A percentile compares a stretch with the other conserved stretches of the same genome.
Evolutionary conservation across 2,888 invertebrate species (phyloP).

Genomic region (Nebria salina): DNA sequence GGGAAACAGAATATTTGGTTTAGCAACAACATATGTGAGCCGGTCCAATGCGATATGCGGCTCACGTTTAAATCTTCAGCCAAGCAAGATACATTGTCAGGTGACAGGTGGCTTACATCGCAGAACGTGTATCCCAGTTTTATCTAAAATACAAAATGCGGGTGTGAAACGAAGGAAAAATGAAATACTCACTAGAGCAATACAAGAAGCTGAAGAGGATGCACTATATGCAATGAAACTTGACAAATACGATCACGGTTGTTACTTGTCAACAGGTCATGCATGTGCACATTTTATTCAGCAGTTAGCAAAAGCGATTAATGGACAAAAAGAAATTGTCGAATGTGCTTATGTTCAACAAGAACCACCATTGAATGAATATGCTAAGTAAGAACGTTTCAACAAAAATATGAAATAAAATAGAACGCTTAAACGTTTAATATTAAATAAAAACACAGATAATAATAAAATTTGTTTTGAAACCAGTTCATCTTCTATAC

Average conservation of each 20-base stretch:
- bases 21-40: slow-evolving; percentile 53
- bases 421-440: too few species aligned
- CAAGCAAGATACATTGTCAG: slow-evolving; percentile 54
- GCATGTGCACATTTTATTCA: slow-evolving; percentile 57
- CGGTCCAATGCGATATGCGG: slow-evolving; percentile 54
- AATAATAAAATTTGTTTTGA: too few species aligned
- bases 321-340: slow-evolving; percentile 55
- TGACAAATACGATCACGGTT: slow-evolving; percentile 52
- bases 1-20: slow-evolving; percentile 56
- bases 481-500: too few species aligned
- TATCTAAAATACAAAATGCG: slow-evolving; percentile 50
- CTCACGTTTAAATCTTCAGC: slow-evolving; percentile 52
- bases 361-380: slow-evolving; percentile 57
- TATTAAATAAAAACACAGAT: too few species aligned
- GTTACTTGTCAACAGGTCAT: slow-evolving; percentile 55
- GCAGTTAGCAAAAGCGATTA: slow-evolving; percentile 55
- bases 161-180: slow-evolving; percentile 42
- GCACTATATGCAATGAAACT: slow-evolving; percentile 52
- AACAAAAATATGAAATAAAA: slow-evolving; percentile 51
- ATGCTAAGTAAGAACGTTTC: slow-evolving; percentile 59
- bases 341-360: slow-evolving; percentile 60
- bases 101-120: slow-evolving; percentile 57
- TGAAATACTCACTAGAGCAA: slow-evolving; percentile 52
- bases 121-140: slow-evolving; percentile 56
- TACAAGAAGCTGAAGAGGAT: slow-evolving; percentile 55